These are phyloP conservation scores for Petrocephalus microphthalmus DNA, from an alignment of 2,113 vertebrate genomes.

Conservation along the genomic window DNA sequence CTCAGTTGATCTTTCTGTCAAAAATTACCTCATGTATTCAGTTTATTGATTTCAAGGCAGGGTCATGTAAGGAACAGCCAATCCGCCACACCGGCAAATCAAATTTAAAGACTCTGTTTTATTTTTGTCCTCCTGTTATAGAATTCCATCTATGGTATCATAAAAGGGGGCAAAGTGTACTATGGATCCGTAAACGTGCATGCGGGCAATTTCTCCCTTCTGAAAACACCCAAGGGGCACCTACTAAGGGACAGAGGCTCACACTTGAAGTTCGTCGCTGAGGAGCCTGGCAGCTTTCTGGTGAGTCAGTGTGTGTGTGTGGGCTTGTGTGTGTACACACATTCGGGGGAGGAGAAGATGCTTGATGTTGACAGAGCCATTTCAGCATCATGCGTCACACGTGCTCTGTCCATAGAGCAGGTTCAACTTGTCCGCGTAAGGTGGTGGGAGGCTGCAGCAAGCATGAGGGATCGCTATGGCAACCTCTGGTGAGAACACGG, in stretches of 20 bases:
- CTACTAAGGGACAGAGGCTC: not conserved
- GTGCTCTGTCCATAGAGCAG: constrained; percentile 26
- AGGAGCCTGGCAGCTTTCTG: not conserved
- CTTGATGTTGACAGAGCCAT: constrained; percentile 47
- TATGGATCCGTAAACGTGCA: not conserved
- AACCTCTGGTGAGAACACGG: not conserved
- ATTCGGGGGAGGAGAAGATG: constrained; percentile 9
- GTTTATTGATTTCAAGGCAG: not conserved
- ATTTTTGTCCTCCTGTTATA: not conserved
- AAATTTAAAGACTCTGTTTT: not conserved
- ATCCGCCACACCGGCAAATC: not conserved
- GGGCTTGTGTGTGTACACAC: not conserved
- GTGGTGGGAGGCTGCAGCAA: not conserved
- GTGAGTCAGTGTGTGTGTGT: not conserved
- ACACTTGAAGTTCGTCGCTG: not conserved
- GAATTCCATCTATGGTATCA: not conserved
- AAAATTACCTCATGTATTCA: not conserved
- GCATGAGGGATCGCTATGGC: constrained; percentile 5
- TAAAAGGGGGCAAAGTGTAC: not conserved
- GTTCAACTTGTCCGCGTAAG: not conserved
- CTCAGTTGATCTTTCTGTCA: not conserved
- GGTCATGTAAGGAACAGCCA: not conserved
- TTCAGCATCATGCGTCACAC: constrained; percentile 40
- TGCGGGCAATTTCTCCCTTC: not conserved
- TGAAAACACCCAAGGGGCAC: not conserved